phyloP scores from a whole-genome alignment of 1,140 invertebrate genomes.

The Chironomus striatipennis region DNA sequence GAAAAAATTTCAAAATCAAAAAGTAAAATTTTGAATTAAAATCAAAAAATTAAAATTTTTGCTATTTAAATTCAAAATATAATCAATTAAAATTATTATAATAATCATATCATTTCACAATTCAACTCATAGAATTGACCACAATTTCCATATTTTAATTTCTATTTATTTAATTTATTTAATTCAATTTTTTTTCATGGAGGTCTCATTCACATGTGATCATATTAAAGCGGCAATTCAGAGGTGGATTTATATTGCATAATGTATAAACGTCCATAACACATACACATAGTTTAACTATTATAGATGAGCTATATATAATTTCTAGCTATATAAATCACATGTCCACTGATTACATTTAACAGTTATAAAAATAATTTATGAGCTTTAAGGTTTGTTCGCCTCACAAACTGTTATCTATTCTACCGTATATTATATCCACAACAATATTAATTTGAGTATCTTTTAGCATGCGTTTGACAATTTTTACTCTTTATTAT shows the following conservation, averaged over 20 bases:
- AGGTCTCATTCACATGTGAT: not conserved
- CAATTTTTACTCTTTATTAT: constrained; percentile 6
- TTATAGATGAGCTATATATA: not conserved
- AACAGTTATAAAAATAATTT: constrained; percentile 10
- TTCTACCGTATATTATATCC: not conserved
- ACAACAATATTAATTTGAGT: constrained; percentile 8
- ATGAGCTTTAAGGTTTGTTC: not conserved
- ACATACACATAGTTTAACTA: too few relatives aligned
- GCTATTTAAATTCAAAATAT: too few relatives aligned
- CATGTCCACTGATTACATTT: constrained; percentile 2
- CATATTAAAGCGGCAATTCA: not conserved
- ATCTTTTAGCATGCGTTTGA: constrained; percentile 1
- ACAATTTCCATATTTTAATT: too few relatives aligned
- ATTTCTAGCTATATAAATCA: not conserved
- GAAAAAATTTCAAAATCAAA: too few relatives aligned
- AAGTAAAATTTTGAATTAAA: too few relatives aligned
- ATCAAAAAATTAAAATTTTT: too few relatives aligned
- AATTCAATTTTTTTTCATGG: not conserved
- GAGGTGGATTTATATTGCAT: not conserved
- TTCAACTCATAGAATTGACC: too few relatives aligned
- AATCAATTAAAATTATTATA: too few relatives aligned
- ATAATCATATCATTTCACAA: too few relatives aligned
- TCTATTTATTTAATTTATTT: not conserved
- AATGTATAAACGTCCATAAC: too few relatives aligned
- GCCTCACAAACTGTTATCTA: not conserved